Percentiles rank a stretch among this genome's conserved stretches.
Conservation (phyloP, 1,140 invertebrate genomes). For the Zelostemma sp. region DNA sequence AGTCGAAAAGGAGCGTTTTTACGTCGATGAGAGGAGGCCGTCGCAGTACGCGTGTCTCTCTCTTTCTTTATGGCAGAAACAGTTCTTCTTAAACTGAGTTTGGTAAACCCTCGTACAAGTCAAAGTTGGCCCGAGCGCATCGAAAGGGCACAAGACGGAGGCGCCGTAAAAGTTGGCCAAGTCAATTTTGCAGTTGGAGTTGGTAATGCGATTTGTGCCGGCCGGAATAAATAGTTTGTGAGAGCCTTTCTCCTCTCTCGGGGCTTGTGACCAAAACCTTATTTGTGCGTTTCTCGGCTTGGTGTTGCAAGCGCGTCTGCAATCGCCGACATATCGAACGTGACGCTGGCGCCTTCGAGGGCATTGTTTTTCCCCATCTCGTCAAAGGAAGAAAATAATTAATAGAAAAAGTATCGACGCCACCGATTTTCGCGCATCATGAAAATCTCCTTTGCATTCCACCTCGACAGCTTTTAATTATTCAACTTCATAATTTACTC, state of each 20-base stretch:
- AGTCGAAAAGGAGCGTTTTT: too few relatives aligned
- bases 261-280: constrained; percentile 46
- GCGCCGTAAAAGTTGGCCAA: constrained; percentile 69
- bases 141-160: constrained; percentile 54
- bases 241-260: constrained; percentile 40
- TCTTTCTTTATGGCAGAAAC: constrained; percentile 58
- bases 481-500: too few relatives aligned
- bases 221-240: constrained; percentile 68
- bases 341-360: constrained; percentile 45
- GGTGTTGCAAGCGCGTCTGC: constrained; percentile 42
- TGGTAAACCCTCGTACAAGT: constrained; percentile 68
- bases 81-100: constrained; percentile 70
- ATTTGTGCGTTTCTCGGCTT: constrained; percentile 41
- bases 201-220: constrained; percentile 70
- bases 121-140: constrained; percentile 64
- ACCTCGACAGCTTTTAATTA: too few relatives aligned
- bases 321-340: constrained; percentile 44
- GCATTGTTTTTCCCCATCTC: constrained; percentile 40
- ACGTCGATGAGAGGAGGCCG: constrained; percentile 56
- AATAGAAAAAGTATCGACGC: constrained; percentile 28
- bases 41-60: constrained; percentile 56
- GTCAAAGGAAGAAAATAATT: constrained; percentile 40
- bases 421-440: too few relatives aligned
- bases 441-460: too few relatives aligned
- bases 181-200: constrained; percentile 70